Conservation (phyloP, 2,797 vertebrate genomes). For the Onychomys leucogaster region DNA sequence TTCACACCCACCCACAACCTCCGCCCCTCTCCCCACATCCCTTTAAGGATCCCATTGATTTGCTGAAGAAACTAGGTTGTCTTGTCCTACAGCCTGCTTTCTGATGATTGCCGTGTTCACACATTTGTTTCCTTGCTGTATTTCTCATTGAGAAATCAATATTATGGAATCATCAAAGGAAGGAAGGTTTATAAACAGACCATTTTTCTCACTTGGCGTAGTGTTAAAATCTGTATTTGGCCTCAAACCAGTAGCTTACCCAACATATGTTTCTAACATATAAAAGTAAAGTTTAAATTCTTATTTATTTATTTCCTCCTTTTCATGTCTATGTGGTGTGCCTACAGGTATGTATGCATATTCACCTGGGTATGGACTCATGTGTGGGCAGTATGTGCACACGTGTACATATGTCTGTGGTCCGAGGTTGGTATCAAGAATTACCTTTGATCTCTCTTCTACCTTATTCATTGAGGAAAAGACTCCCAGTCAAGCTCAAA, state of each 20-base stretch:
- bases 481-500: neutral
- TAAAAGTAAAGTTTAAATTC: neutral
- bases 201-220: neutral
- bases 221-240: neutral
- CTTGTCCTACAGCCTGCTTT: neutral
- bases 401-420: neutral
- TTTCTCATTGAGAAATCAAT: constrained; percentile 38
- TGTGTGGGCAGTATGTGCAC: neutral
- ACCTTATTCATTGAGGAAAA: neutral
- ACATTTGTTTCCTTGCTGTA: neutral
- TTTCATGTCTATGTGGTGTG: neutral
- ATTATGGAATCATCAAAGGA: neutral
- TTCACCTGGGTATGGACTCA: neutral
- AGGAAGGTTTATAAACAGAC: neutral
- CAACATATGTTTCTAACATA: neutral
- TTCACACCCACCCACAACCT: neutral
- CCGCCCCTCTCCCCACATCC: neutral
- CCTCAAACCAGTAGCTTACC: neutral
- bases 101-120: neutral
- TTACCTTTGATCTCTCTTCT: neutral
- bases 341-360: neutral
- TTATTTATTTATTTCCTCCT: neutral
- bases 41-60: constrained; percentile 30
- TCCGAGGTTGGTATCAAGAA: neutral
- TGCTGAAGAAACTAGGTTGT: constrained; percentile 27